Base-by-base conservation (phyloP, 2,113 vertebrate genomes). In the Brachionichthys hirsutus region DNA sequence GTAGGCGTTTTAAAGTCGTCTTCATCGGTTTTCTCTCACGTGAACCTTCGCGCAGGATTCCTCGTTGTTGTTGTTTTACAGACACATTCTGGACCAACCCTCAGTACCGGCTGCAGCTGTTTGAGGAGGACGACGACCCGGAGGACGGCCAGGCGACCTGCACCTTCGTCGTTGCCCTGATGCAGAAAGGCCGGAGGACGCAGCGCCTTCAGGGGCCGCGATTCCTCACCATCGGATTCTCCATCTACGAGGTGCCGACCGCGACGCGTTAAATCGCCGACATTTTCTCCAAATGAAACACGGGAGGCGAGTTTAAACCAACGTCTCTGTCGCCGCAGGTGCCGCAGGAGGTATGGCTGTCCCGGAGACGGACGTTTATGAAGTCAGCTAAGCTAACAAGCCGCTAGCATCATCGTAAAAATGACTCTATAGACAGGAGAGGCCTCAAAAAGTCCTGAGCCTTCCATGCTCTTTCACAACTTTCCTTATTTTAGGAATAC, bases 21-120 rank as follows among this genome's bases (percentile, higher is more conserved):
- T n/a, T n/a, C n/a, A 14, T 1, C 0, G 2, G 17, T 16, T 22
- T 49, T n/a, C n/a, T n/a, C n/a, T n/a, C n/a, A n/a, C n/a, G n/a
- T n/a, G n/a, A n/a, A n/a, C n/a, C n/a, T n/a, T n/a, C 10, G 4
- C 4, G 16, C 9, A 30, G 15, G 16, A 7, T 12, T 38, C 36
- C 36, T 20, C 15, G 14, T 15, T 12, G 2, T 13, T 15, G 57
- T 17, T 44, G 4, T 62, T 44, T 55, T 48, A 34, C 88, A 99
- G 97, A 96, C 18, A 98, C 97, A 0, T 98, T 94, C 90, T 99
- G 97, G 97, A 99, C 97, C 38, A 99, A 98, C 84, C 97, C 97
- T 4, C 97, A 99, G 88, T 99, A 96, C 73, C 94, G 92, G 8
- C 83, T 99, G 81, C 91, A 92, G 73, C 92, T 99, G 34, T 88